Percentiles rank a stretch among this genome's conserved stretches.
These are phyloP conservation scores for Trematomus bernacchii DNA, from an alignment of 2,797 vertebrate species.

Conservation along the genomic window DNA sequence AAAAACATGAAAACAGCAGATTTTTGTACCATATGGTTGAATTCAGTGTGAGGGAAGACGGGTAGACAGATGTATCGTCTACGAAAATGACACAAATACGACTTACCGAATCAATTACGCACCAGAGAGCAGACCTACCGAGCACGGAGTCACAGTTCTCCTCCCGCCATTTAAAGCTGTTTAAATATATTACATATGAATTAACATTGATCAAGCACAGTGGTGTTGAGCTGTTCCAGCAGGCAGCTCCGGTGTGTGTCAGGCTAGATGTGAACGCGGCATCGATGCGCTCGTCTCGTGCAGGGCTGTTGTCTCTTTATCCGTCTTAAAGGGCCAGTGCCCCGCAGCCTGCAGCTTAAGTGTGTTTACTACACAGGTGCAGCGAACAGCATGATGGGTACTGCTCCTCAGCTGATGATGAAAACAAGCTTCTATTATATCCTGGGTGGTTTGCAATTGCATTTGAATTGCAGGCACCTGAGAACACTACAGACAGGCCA, in stretches of 20 bases:
- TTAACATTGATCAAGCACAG: not conserved
- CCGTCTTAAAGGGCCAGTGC: conserved; percentile 79
- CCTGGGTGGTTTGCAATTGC: rapidly evolving
- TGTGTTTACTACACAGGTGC: conserved; percentile 6
- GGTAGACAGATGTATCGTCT: conserved; percentile 21
- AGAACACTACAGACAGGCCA: conserved; percentile 10
- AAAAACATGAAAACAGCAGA: rapidly evolving
- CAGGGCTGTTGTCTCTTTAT: conserved; percentile 49
- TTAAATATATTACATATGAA: not conserved
- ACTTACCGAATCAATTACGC: conserved; percentile 79
- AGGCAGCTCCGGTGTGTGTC: not conserved
- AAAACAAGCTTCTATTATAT: too few species aligned
- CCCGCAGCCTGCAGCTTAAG: not conserved
- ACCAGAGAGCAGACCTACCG: conserved; percentile 45
- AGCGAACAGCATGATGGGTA: not conserved
- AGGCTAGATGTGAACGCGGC: conserved; percentile 47
- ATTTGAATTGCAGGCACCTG: not conserved
- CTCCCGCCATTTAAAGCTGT: not conserved
- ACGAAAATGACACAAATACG: conserved; percentile 53
- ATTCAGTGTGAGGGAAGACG: not conserved
- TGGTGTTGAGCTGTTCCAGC: too few species aligned
- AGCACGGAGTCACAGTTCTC: conserved; percentile 45
- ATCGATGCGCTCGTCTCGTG: conserved; percentile 52
- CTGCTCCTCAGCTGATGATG: not conserved
- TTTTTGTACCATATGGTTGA: not conserved